Base-by-base conservation (phyloP, 1,140 invertebrate species). In the Pemphigus obesinymphae region DNA sequence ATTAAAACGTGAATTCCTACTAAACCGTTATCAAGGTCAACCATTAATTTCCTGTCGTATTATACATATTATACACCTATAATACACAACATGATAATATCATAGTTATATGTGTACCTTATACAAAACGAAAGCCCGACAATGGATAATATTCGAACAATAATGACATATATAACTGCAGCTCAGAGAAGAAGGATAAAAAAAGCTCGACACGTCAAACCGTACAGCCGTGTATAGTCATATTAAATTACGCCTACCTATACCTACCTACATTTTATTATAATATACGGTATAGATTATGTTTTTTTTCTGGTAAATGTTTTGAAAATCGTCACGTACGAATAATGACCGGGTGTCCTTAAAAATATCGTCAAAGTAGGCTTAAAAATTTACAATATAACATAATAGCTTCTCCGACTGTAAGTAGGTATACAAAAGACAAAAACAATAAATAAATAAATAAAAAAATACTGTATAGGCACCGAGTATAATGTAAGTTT, bases 21-120 rank as follows among this genome's bases (percentile, higher is more conserved):
- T 68, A 26, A 68, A 68, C n/a, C 34, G 66, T 43, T 68, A 37
- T 68, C 66, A 68, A 68, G 66, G 66, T 68, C 66, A 43, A 68
- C 66, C n/a, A 43, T n/a, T 68, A 68, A 68, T 68, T 40, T 68
- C 66, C 66, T 37, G n/a, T 68, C 37, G n/a, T n/a, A n/a, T n/a
- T n/a, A n/a, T n/a, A n/a, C n/a, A n/a, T n/a, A n/a, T 20, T 43
- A 43, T 68, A 40, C 37, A 66, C 31, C 61, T 8, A 66, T 66
- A n/a, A 61, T 29, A 1, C 13, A 26, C 17, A 6, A 15, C 37
- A 66, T 66, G n/a, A 26, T 58, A 58, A 37, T n/a, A n/a, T 10
- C 6, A 66, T 1, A 1, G 5, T 8, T 17, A n/a, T 31, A 63
- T 26, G 3, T 17, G 3, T n/a, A 55, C 53, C 48, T 5, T 26